A percentile compares a stretch with the other conserved stretches of the same genome.
These are phyloP conservation scores for Brachystomella parvula DNA, from an alignment of 1,140 invertebrate species.

Conservation along the genomic window DNA sequence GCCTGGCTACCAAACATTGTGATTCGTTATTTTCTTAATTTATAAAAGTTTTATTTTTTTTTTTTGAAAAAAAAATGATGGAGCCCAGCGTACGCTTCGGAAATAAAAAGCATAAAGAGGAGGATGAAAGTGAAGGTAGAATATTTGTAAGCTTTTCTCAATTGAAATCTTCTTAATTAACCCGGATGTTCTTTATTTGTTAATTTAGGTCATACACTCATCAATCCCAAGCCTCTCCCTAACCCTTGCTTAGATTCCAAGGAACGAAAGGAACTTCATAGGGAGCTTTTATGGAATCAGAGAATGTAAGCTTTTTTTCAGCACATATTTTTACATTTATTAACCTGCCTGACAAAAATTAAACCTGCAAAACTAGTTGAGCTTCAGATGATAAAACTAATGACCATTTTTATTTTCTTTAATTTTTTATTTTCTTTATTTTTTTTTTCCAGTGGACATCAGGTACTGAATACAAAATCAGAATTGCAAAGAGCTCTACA, in stretches of 20 bases:
- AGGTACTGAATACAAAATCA: neutral
- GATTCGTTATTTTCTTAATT: neutral
- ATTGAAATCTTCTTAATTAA: neutral
- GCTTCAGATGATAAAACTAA: too few species aligned
- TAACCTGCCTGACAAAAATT: too few species aligned
- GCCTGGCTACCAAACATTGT: neutral
- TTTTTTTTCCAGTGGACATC: neutral
- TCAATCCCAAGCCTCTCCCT: neutral
- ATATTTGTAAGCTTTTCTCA: neutral
- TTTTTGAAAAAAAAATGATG: neutral
- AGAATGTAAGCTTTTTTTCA: neutral
- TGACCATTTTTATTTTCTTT: too few species aligned
- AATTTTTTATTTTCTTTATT: too few species aligned
- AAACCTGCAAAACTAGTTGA: too few species aligned
- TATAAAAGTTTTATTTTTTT: neutral
- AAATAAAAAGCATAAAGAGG: neutral
- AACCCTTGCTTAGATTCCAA: neutral
- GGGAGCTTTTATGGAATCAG: slow-evolving; percentile 5
- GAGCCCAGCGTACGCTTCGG: neutral
- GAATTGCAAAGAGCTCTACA: neutral
- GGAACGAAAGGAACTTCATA: neutral
- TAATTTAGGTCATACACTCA: neutral
- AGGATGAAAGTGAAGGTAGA: neutral
- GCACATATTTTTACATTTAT: too few species aligned
- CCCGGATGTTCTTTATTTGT: too few species aligned